Base-by-base conservation (phyloP, 2,797 vertebrate genomes). In the Malacoctenus gilli region DNA sequence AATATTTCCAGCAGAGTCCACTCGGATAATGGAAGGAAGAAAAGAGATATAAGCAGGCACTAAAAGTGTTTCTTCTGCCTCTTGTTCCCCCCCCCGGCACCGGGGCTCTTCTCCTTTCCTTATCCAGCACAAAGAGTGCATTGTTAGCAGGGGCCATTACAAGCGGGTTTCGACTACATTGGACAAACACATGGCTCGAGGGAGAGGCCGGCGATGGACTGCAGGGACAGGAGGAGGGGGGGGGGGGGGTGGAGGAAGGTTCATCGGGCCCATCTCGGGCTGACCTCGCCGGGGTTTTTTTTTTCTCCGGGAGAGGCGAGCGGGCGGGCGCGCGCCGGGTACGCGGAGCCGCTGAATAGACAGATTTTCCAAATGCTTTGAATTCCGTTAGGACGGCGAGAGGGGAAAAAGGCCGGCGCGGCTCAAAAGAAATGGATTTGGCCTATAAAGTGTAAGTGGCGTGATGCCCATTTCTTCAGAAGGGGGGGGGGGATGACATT, bases 341-440 rank as follows among this genome's bases (percentile, higher is more conserved):
- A 94, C 79, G 88, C 91, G 82, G 85, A 12, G 34, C 91, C 89
- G 91, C 89, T 96, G 94, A 96, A 97, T 94, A 92, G 95, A 95
- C 92, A 96, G 89, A 96, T 96, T 97, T 98, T 96, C 94, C 95
- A 94, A 97, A 96, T 96, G 95, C 95, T 99, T 98, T 94, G 95
- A 90, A 96, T 95, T 95, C 93, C 89, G 93, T 95, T 94, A 93
- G 92, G 92, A 93, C 87, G 89, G 91, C 89, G 90, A 87, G 66
- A 64, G 72, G 72, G n/a, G 75, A 77, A 77, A 86, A 80, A 80
- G 72, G 76, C 25, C 50, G 87, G 89, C n/a, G 91, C 92, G 83
- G 89, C 92, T 91, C 49, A 61, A 62, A 91, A 92, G 91, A 94
- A 94, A 95, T 95, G 93, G 92, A 90, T 93, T 94, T 95, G 93